Evolutionary conservation across 2,888 invertebrate genomes (phyloP).

Genomic region (Marasmarcha lunaedactyla): DNA sequence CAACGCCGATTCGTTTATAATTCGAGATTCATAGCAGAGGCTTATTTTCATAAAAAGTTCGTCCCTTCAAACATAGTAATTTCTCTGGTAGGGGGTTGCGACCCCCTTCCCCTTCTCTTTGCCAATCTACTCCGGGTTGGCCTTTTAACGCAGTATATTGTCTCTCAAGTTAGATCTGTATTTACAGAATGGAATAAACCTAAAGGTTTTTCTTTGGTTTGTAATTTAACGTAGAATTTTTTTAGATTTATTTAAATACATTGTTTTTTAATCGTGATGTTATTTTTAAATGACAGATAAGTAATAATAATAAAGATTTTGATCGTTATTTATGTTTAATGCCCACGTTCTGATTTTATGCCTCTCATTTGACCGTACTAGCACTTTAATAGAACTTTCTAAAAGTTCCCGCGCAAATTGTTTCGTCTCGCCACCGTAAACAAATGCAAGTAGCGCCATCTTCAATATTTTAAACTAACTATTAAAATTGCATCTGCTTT

Average conservation of each 20-base stretch:
- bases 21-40: conserved; percentile 65
- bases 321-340: too few species aligned
- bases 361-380: too few species aligned
- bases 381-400: too few species aligned
- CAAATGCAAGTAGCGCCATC: not conserved
- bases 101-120: conserved; percentile 26
- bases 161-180: conserved; percentile 67
- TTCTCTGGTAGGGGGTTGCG: conserved; percentile 50
- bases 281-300: too few species aligned
- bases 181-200: conserved; percentile 30
- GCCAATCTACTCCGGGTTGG: conserved; percentile 47
- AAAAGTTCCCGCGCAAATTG: too few species aligned
- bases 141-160: conserved; percentile 68
- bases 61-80: conserved; percentile 69
- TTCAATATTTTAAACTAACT: too few species aligned
- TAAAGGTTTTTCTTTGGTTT: not conserved
- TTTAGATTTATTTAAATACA: too few species aligned
- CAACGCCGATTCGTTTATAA: conserved; percentile 47
- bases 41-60: conserved; percentile 70
- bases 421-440: not conserved
- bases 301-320: too few species aligned
- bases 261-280: too few species aligned
- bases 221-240: not conserved
- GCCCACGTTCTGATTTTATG: too few species aligned
- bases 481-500: too few species aligned